phyloP scores from a whole-genome alignment of 2,797 vertebrate genomes.

The Oceanodroma leucorhoa region DNA sequence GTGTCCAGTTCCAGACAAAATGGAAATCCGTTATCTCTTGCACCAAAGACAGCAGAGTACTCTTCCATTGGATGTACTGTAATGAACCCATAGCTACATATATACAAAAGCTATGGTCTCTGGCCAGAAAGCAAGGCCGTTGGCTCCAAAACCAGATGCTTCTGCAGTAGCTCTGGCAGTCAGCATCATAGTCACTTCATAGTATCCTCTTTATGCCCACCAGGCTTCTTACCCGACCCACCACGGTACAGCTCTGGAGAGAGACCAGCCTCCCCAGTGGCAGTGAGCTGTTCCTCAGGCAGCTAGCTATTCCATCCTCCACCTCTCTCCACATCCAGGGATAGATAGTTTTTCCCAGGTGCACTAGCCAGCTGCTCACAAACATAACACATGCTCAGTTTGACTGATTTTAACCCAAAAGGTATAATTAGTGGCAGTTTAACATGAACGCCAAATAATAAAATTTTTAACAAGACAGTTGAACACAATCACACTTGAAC shows the following conservation, averaged over 20 bases:
- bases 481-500: background rate
- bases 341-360: background rate
- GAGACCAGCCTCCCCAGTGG: background rate
- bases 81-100: background rate
- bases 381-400: conserved; percentile 15
- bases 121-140: background rate
- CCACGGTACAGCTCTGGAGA: background rate
- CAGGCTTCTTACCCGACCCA: background rate
- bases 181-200: background rate
- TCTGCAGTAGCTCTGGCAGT: background rate
- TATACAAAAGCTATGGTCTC: background rate
- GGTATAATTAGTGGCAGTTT: background rate
- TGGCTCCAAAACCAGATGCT: background rate
- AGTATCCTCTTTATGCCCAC: background rate
- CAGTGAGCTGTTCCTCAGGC: background rate
- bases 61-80: background rate
- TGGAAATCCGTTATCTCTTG: background rate
- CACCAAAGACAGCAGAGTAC: background rate
- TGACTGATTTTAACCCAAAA: conserved; percentile 37
- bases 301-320: background rate
- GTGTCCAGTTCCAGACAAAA: background rate
- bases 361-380: conserved; percentile 27
- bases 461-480: background rate
- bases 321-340: background rate
- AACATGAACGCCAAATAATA: conserved; percentile 3